phyloP scores from a whole-genome alignment of 2,113 vertebrate species.

The Rhinolophus sinicus region DNA sequence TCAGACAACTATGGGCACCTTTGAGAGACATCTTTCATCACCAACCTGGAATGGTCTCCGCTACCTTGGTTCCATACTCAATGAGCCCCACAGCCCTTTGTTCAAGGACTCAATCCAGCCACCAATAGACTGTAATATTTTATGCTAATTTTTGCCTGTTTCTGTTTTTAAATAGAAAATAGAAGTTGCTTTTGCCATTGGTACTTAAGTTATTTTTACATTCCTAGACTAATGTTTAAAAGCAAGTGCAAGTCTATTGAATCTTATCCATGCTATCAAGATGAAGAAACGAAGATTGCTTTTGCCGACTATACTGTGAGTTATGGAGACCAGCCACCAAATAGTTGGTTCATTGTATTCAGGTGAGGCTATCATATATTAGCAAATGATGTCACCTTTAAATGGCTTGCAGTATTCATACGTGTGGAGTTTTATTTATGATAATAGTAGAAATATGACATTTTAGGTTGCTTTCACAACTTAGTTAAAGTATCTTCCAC shows the following conservation, averaged over 20 bases:
- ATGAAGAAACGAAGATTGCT: conserved; percentile 89
- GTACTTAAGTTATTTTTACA: conserved; percentile 14
- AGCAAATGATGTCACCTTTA: not conserved
- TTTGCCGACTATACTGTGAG: conserved; percentile 90
- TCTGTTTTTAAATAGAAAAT: not conserved
- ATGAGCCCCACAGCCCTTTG: not conserved
- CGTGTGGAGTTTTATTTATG: not conserved
- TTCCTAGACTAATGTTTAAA: conserved; percentile 90
- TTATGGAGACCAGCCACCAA: conserved; percentile 84
- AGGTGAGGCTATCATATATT: conserved; percentile 85
- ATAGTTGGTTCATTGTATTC: conserved; percentile 92
- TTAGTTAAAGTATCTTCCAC: not conserved
- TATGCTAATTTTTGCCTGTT: not conserved
- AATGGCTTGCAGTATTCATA: not conserved
- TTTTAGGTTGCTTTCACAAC: not conserved
- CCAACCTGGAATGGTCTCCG: not conserved
- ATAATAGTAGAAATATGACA: not conserved
- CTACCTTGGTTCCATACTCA: not conserved
- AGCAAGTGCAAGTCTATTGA: conserved; percentile 82
- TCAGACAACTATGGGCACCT: not conserved
- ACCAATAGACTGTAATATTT: not conserved
- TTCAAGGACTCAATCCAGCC: not conserved
- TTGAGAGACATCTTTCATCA: not conserved
- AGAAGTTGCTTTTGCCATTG: conserved; percentile 16
- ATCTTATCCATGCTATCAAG: conserved; percentile 89